Conservation (phyloP, 2,888 invertebrate species). For the Apeira syringaria region DNA sequence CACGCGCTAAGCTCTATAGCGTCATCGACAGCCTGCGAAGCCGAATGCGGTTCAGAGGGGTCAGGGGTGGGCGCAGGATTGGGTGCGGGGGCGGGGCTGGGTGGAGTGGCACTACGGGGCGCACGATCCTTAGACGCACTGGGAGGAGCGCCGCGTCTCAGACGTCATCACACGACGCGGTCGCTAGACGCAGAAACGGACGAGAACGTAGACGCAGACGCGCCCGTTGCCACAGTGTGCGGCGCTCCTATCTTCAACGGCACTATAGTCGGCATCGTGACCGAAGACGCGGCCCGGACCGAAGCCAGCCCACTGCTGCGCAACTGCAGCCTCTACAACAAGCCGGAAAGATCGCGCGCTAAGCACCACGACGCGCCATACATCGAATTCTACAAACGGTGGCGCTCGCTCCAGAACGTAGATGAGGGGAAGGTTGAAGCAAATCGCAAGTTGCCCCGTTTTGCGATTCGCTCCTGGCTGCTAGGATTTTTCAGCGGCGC, state of each 20-base stretch:
- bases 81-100: slow-evolving; percentile 40
- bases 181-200: slow-evolving; percentile 64
- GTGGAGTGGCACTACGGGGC: slow-evolving; percentile 41
- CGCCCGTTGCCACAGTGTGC: slow-evolving; percentile 61
- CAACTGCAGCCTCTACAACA: slow-evolving; percentile 65
- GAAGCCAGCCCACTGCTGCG: slow-evolving; percentile 77
- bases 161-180: slow-evolving; percentile 57
- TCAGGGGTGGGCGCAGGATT: slow-evolving; percentile 36
- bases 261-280: slow-evolving; percentile 61
- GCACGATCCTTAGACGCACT: slow-evolving; percentile 58
- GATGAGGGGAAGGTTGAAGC: slow-evolving; percentile 41
- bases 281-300: slow-evolving; percentile 58
- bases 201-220: slow-evolving; percentile 58
- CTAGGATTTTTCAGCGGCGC: slow-evolving; percentile 90
- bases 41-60: slow-evolving; percentile 48
- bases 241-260: slow-evolving; percentile 71
- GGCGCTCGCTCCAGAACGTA: slow-evolving; percentile 91
- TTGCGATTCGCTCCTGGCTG: slow-evolving; percentile 89
- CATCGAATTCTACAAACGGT: slow-evolving; percentile 86
- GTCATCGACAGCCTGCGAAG: slow-evolving; percentile 83
- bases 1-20: slow-evolving; percentile 87
- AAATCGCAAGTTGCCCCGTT: slow-evolving; percentile 84
- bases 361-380: slow-evolving; percentile 70
- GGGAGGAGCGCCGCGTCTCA: slow-evolving; percentile 41
- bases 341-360: slow-evolving; percentile 61